Percentiles rank a stretch among this genome's conserved stretches.
These are phyloP conservation scores for Telmatochromis sp. DNA, from an alignment of 2,113 vertebrate species.

Conservation along the genomic window DNA sequence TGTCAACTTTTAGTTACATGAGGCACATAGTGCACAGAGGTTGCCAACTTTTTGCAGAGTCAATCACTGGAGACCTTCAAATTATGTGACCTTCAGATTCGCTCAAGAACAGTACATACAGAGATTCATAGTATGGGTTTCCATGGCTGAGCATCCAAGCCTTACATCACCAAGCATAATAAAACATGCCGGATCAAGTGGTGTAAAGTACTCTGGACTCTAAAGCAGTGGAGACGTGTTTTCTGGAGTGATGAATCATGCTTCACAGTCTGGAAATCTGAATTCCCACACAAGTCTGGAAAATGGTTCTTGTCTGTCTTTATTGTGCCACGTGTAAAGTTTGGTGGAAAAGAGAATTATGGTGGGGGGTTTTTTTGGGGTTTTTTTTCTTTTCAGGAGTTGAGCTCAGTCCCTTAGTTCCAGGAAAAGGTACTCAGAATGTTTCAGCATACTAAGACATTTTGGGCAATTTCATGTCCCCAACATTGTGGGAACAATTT, in stretches of 20 bases:
- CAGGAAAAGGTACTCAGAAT: not conserved
- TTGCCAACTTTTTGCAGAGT: not conserved
- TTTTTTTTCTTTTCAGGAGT: rapidly evolving
- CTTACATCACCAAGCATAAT: not conserved
- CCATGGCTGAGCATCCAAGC: not conserved
- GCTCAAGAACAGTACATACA: not conserved
- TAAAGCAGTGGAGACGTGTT: not conserved
- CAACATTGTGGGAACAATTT: not conserved
- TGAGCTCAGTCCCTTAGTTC: not conserved
- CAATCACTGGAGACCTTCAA: not conserved
- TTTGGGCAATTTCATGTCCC: not conserved
- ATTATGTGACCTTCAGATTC: not conserved
- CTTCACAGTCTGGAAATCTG: not conserved
- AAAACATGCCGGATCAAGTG: not conserved
- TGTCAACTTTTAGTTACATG: not conserved
- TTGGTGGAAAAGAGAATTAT: not conserved
- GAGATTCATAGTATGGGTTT: not conserved
- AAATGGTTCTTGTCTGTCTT: not conserved
- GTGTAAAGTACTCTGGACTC: not conserved
- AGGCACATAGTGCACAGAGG: not conserved
- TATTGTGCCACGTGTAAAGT: not conserved
- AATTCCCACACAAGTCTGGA: not conserved
- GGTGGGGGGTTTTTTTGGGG: not conserved
- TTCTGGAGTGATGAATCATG: not conserved
- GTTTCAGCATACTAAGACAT: not conserved